These are phyloP conservation scores for Catharus ustulatus DNA, from an alignment of 2,797 vertebrate genomes.

Conservation along the genomic window DNA sequence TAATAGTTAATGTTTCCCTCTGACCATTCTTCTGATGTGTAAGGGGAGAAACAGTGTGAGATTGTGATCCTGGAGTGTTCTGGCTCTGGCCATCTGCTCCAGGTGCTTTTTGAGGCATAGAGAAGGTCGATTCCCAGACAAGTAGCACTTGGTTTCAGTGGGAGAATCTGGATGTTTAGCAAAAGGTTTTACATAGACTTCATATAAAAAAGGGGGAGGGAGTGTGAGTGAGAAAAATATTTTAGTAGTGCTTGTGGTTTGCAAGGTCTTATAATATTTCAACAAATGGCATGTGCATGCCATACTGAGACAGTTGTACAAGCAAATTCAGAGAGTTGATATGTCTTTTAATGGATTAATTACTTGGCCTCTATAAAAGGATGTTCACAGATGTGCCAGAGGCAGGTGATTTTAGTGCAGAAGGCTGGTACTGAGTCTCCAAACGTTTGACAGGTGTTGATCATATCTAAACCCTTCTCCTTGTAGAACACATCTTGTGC, in stretches of 20 bases:
- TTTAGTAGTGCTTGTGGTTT: slow-evolving; percentile 17
- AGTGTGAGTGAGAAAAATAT: neutral
- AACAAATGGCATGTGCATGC: neutral
- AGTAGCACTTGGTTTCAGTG: slow-evolving; percentile 7
- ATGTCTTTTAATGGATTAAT: neutral
- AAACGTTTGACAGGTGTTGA: neutral
- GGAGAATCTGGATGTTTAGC: slow-evolving; percentile 43
- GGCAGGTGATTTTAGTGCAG: neutral
- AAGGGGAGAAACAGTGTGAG: neutral
- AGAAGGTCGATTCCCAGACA: slow-evolving; percentile 29
- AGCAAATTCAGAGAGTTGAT: neutral
- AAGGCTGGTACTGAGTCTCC: neutral
- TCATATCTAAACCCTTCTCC: neutral
- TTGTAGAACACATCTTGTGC: neutral
- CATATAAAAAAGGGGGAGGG: slow-evolving; percentile 8
- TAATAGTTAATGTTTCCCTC: neutral
- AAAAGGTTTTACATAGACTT: slow-evolving; percentile 7
- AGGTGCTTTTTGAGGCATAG: neutral
- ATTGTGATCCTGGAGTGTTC: neutral
- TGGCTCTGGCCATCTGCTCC: slow-evolving; percentile 3
- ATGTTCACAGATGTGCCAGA: neutral
- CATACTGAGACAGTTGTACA: neutral
- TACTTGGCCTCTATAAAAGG: neutral
- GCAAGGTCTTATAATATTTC: neutral
- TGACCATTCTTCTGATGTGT: neutral